phyloP scores from a whole-genome alignment of 2,113 vertebrate species.

The Rhinichthys klamathensis region DNA sequence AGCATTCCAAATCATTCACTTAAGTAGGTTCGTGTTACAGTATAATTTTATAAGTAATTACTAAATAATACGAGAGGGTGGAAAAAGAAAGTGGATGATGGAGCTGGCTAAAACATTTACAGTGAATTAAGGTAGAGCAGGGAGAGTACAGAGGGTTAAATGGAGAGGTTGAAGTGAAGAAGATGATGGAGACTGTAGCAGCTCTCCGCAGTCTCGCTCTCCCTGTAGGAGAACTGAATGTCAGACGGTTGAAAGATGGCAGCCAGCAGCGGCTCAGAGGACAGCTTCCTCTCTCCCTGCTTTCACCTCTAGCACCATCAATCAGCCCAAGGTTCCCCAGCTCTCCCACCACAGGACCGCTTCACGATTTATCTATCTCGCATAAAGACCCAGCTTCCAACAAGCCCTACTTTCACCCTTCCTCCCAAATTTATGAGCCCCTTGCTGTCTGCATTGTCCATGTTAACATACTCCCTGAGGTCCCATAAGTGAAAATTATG shows the following conservation, averaged over 20 bases:
- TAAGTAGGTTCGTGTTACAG: not conserved
- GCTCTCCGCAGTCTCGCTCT: slow-evolving; percentile 32
- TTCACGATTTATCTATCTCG: slow-evolving; percentile 72
- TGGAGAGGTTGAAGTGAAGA: slow-evolving; percentile 18
- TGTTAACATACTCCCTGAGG: slow-evolving; percentile 45
- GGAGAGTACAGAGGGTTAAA: not conserved
- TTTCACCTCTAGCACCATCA: slow-evolving; percentile 68
- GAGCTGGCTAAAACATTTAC: slow-evolving; percentile 13
- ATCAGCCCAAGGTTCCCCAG: slow-evolving; percentile 76
- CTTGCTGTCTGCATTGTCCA: slow-evolving; percentile 38
- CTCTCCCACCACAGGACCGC: slow-evolving; percentile 54
- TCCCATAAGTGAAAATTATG: slow-evolving; percentile 34
- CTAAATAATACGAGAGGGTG: not conserved
- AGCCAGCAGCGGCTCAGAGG: slow-evolving; percentile 69
- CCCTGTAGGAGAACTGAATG: slow-evolving; percentile 61
- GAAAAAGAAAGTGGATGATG: not conserved
- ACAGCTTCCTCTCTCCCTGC: slow-evolving; percentile 71
- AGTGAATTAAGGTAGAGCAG: slow-evolving; percentile 7
- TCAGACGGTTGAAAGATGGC: slow-evolving; percentile 74
- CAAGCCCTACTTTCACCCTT: slow-evolving; percentile 64
- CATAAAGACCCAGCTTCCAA: slow-evolving; percentile 70
- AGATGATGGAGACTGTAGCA: slow-evolving; percentile 31
- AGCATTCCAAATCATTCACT: not conserved
- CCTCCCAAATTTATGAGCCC: slow-evolving; percentile 64
- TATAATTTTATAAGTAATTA: slow-evolving; percentile 6